These are phyloP conservation scores for Triplophysa bombifrons DNA, from an alignment of 2,797 vertebrate species.

Conservation along the genomic window DNA sequence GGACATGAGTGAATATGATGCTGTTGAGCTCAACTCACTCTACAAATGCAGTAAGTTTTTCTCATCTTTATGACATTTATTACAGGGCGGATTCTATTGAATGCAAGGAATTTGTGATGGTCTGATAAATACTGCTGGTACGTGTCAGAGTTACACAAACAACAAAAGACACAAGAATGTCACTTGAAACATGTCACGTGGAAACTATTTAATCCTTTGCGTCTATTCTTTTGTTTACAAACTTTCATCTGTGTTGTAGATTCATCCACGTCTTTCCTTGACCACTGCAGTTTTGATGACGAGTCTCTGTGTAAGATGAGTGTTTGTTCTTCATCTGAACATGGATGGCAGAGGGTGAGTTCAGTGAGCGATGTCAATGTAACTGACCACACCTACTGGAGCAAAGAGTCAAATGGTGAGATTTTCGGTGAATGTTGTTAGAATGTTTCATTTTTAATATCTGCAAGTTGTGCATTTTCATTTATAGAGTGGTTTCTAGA, in stretches of 20 bases:
- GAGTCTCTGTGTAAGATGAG: conserved; percentile 34
- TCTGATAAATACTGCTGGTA: no score
- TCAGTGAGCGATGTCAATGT: conserved; percentile 24
- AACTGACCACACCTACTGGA: conserved; percentile 42
- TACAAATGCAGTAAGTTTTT: no score
- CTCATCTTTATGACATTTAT: no score
- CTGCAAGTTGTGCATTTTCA: background rate
- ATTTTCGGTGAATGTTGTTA: background rate
- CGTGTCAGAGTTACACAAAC: no score
- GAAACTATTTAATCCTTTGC: no score
- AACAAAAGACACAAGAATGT: no score
- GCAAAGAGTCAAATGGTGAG: conserved; percentile 41
- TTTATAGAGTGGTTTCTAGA: no score
- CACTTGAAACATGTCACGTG: no score
- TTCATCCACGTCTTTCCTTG: conserved; percentile 40
- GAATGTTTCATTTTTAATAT: background rate
- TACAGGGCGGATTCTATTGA: no score
- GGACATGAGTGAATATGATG: conserved; percentile 67
- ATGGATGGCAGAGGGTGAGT: conserved; percentile 25
- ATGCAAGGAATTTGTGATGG: no score
- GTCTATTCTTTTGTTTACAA: no score
- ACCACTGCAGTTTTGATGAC: conserved; percentile 46
- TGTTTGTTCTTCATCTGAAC: conserved; percentile 13
- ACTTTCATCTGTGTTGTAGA: background rate
- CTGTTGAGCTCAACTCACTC: conserved; percentile 58